Evolutionary conservation across 2,113 vertebrate species (phyloP).

Genomic region (Datnioides undecimradiatus): DNA sequence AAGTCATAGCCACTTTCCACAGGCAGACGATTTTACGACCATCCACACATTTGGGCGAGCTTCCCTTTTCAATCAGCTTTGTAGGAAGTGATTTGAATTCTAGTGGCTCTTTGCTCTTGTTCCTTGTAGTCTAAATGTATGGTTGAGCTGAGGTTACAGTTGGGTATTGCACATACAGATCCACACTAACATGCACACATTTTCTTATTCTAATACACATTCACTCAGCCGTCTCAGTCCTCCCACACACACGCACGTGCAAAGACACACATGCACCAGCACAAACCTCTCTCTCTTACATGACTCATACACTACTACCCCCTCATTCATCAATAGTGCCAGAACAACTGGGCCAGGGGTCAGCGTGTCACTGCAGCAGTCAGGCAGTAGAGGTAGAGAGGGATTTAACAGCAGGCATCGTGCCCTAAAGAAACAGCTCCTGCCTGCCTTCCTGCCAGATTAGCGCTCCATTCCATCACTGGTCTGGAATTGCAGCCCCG

Average conservation of each 20-base stretch:
- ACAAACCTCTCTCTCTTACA: slow-evolving; percentile 32
- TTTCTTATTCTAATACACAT: neutral
- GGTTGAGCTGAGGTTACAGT: neutral
- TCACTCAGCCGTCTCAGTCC: slow-evolving; percentile 1
- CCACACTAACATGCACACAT: neutral
- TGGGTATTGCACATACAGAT: neutral
- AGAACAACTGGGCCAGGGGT: slow-evolving; percentile 71
- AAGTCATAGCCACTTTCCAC: neutral
- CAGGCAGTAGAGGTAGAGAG: slow-evolving; percentile 52
- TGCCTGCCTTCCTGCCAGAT: slow-evolving; percentile 64
- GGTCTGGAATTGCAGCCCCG: slow-evolving; percentile 14
- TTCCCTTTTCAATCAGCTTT: neutral
- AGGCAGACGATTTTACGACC: neutral
- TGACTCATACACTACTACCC: slow-evolving; percentile 65
- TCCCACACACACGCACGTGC: slow-evolving; percentile 36
- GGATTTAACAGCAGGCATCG: slow-evolving; percentile 67
- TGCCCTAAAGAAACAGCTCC: slow-evolving; percentile 65
- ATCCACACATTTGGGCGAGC: neutral
- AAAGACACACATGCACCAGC: neutral
- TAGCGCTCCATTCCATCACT: slow-evolving; percentile 67
- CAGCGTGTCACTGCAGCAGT: slow-evolving; percentile 61
- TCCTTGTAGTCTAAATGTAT: neutral
- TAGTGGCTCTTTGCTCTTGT: neutral
- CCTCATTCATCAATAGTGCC: slow-evolving; percentile 76
- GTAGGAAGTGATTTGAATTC: neutral